Evolutionary conservation across 2,797 vertebrate species (phyloP).

Genomic region (Vireo griseus): DNA sequence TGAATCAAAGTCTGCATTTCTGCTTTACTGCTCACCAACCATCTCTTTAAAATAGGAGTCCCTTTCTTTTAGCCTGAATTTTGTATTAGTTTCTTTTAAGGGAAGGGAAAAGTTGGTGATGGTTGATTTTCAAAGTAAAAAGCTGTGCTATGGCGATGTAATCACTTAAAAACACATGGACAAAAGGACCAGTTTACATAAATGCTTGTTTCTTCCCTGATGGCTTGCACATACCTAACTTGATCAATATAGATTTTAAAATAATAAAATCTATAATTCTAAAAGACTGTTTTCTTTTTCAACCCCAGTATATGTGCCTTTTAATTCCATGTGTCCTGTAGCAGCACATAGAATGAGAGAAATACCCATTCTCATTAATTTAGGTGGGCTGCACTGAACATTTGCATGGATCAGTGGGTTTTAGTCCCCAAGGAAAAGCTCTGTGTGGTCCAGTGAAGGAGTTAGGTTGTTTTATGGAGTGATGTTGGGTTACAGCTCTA

Average conservation of each 20-base stretch:
- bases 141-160: background rate
- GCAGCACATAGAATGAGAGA: background rate
- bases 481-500: conserved; percentile 56
- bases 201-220: background rate
- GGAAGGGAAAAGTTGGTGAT: background rate
- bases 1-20: conserved; percentile 55
- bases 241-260: background rate
- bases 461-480: conserved; percentile 63
- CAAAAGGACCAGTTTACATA: background rate
- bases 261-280: background rate
- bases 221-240: background rate
- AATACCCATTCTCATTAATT: conserved; percentile 28
- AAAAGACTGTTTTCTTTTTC: background rate
- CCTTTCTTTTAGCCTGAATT: background rate
- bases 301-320: background rate
- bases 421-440: conserved; percentile 35
- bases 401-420: conserved; percentile 42
- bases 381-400: background rate
- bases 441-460: conserved; percentile 66
- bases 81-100: background rate
- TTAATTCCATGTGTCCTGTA: background rate
- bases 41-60: background rate
- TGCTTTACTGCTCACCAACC: conserved; percentile 44
- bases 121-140: background rate
- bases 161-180: background rate